These are phyloP conservation scores for Etia nguti DNA, from an alignment of 2,113 vertebrate species.

Conservation along the genomic window DNA sequence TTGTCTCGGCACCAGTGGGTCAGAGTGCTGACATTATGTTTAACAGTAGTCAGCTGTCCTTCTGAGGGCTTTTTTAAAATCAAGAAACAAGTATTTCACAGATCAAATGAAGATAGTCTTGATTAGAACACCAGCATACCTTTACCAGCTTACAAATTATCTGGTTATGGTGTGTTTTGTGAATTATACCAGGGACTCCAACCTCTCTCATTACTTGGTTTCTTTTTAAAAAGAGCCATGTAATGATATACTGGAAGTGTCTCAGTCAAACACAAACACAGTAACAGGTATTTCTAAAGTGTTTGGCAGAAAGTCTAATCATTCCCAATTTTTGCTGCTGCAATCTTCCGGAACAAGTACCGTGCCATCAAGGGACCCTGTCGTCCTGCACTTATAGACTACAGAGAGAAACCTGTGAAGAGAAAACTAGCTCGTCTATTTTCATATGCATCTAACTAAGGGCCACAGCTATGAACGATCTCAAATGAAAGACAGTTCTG, in stretches of 20 bases:
- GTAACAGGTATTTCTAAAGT: neutral
- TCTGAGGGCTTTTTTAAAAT: neutral
- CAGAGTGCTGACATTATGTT: too few species aligned
- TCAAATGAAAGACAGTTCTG: neutral
- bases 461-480: rapidly evolving
- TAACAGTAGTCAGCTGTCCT: neutral
- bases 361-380: neutral
- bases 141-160: neutral
- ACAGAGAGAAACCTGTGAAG: neutral
- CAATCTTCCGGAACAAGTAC: neutral
- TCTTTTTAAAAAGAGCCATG: neutral
- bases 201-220: neutral
- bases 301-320: neutral
- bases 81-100: neutral
- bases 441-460: neutral
- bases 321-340: neutral
- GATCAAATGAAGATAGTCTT: neutral
- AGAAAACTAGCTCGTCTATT: neutral
- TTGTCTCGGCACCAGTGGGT: too few species aligned
- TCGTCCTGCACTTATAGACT: neutral
- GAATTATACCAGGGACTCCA: neutral
- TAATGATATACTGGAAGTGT: neutral
- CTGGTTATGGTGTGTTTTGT: neutral
- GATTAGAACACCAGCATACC: neutral
- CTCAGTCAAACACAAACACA: neutral